Percentiles rank a stretch among this genome's conserved stretches.
Conservation (phyloP, 2,888 invertebrate species). For the Hirtodrosophila alboralis region DNA sequence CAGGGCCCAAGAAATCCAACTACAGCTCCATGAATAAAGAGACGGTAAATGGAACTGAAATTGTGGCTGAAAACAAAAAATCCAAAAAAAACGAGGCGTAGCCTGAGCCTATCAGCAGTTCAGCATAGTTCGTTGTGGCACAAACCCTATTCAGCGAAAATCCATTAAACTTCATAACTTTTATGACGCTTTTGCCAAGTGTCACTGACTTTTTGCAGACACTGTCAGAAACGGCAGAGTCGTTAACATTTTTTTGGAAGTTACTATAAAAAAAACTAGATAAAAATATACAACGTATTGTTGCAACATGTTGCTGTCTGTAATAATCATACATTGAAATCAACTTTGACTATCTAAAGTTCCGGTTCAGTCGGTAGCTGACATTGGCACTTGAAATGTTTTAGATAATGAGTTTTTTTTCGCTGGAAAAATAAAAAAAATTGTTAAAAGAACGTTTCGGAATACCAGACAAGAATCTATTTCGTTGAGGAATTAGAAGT, state of each 20-base stretch:
- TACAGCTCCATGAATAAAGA: slow-evolving; percentile 3
- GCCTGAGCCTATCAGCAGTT: slow-evolving; percentile 24
- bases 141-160: slow-evolving; percentile 42
- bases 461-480: too few relatives aligned
- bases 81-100: slow-evolving; percentile 64
- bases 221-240: slow-evolving; percentile 17
- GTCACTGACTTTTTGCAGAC: slow-evolving; percentile 9
- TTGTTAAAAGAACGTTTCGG: too few relatives aligned
- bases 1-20: slow-evolving; percentile 11
- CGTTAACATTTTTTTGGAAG: slow-evolving; percentile 3
- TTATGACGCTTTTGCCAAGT: slow-evolving; percentile 14
- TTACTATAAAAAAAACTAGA: not conserved
- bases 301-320: slow-evolving; percentile 26
- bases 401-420: slow-evolving; percentile 33
- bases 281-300: slow-evolving; percentile 19
- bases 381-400: slow-evolving; percentile 34
- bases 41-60: slow-evolving; percentile 5
- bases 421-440: too few relatives aligned
- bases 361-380: slow-evolving; percentile 36
- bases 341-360: slow-evolving; percentile 24
- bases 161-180: slow-evolving; percentile 25
- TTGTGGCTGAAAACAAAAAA: not conserved
- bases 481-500: too few relatives aligned
- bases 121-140: not conserved
- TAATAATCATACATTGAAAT: slow-evolving; percentile 33